phyloP scores from a whole-genome alignment of 1,140 invertebrate species.

The Drosophila bifasciata region DNA sequence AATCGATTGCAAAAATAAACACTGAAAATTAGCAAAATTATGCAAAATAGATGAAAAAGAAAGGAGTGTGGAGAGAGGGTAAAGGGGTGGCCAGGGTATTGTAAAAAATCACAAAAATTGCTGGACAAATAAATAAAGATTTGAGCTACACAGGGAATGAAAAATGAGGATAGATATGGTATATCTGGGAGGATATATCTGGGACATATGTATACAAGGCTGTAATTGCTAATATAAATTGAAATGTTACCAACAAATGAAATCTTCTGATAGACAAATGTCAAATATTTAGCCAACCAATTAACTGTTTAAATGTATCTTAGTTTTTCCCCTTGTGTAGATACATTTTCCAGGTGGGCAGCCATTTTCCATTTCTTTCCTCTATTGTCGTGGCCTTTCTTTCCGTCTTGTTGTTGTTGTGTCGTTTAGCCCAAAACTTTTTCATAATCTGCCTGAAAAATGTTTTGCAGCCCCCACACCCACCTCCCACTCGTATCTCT shows the following conservation, averaged over 20 bases:
- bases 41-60: slow-evolving; percentile 65
- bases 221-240: too few species aligned
- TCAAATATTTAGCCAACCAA: too few species aligned
- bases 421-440: slow-evolving; percentile 67
- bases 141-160: slow-evolving; percentile 15
- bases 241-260: not conserved
- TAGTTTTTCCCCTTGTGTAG: too few species aligned
- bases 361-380: slow-evolving; percentile 53
- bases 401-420: not conserved
- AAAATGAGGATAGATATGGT: too few species aligned
- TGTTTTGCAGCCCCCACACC: slow-evolving; percentile 43
- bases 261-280: too few species aligned
- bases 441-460: slow-evolving; percentile 67
- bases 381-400: slow-evolving; percentile 39
- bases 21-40: slow-evolving; percentile 77
- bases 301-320: too few species aligned
- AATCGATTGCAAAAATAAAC: slow-evolving; percentile 77
- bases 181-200: too few species aligned
- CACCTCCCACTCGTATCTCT: not conserved
- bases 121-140: slow-evolving; percentile 63
- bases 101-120: slow-evolving; percentile 74
- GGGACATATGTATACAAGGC: too few species aligned
- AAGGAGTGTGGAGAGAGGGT: too few species aligned
- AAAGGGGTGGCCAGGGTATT: slow-evolving; percentile 21
- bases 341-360: slow-evolving; percentile 33